phyloP scores from a whole-genome alignment of 2,888 invertebrate species.

The Phengaris alcon region DNA sequence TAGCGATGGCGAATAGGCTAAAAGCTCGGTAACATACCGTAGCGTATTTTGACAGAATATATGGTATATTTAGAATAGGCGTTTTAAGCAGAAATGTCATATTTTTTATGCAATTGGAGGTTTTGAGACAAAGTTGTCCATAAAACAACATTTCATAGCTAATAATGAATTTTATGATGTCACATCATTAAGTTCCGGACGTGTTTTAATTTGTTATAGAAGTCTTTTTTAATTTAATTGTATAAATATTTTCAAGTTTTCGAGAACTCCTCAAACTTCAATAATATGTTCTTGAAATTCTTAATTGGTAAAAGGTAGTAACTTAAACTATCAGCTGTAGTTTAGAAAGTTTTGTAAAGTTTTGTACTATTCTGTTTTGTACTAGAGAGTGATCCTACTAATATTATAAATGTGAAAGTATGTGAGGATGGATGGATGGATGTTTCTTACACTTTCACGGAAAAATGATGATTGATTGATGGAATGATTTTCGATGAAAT shows the following conservation, averaged over 20 bases:
- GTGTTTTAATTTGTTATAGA: background rate
- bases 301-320: background rate
- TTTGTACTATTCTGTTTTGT: too few species aligned
- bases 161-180: background rate
- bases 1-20: too few species aligned
- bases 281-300: background rate
- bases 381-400: background rate
- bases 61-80: too few species aligned
- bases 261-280: background rate
- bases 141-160: background rate
- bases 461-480: too few species aligned
- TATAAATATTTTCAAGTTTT: slow-evolving; percentile 3
- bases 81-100: too few species aligned
- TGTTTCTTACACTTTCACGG: too few species aligned
- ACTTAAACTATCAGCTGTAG: background rate
- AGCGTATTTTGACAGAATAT: too few species aligned
- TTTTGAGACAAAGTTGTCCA: background rate
- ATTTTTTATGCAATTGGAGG: too few species aligned
- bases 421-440: too few species aligned
- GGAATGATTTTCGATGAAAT: too few species aligned
- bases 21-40: too few species aligned
- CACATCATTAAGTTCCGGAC: background rate
- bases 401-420: too few species aligned
- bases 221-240: background rate
- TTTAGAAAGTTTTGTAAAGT: background rate